These are phyloP conservation scores for Odobenus rosmarus DNA, from an alignment of 2,113 vertebrate genomes.

Conservation along the genomic window DNA sequence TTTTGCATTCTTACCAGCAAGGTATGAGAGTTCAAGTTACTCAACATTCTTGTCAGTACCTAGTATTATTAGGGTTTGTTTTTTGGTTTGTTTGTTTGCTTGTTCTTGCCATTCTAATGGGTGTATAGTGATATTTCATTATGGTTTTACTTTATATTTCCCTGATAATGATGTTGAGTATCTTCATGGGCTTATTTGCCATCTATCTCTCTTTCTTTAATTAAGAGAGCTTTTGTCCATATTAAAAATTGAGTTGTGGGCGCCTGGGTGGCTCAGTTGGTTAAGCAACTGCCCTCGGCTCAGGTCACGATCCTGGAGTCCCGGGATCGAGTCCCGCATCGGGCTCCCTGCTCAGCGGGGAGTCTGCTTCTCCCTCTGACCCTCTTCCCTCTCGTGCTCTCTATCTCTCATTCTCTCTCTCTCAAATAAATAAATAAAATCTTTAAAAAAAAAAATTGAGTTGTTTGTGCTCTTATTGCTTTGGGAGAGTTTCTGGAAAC, in stretches of 20 bases:
- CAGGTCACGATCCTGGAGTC: no score
- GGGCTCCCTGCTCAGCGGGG: no score
- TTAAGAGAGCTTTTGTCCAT: not conserved
- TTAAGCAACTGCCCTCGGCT: no score
- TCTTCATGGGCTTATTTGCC: not conserved
- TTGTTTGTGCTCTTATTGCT: not conserved
- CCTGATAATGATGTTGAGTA: not conserved
- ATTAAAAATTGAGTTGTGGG: not conserved
- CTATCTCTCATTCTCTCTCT: no score
- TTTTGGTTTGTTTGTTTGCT: not conserved
- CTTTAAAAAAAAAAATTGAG: not conserved
- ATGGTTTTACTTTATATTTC: slow-evolving; percentile 33
- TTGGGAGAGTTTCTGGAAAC: not conserved
- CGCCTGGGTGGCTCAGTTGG: no score
- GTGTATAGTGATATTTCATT: not conserved
- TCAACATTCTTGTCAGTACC: not conserved
- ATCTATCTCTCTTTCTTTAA: not conserved
- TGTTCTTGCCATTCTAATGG: not conserved
- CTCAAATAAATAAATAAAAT: no score
- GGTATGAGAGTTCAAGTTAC: not conserved
- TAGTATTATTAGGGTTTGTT: not conserved
- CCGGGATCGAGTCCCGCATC: no score
- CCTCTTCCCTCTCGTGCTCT: no score
- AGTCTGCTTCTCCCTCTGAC: no score
- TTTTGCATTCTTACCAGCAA: not conserved